Evolutionary conservation across 2,797 vertebrate species (phyloP), one percentile per base, ranked within the genome.

Genomic region (Trichosurus vulpecula): DNA sequence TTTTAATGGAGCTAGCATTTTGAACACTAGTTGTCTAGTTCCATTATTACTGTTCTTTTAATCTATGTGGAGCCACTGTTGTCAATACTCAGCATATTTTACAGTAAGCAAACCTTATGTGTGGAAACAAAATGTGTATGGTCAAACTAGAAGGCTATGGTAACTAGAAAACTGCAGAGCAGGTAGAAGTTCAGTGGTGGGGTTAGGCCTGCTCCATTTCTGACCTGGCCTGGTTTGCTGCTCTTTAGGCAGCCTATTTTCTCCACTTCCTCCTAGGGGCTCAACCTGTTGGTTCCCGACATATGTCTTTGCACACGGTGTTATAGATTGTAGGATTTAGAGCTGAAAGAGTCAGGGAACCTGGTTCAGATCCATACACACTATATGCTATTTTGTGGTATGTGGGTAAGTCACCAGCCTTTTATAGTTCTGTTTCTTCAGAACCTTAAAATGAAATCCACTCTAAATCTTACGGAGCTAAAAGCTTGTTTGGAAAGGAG

Each of bases 111-210:
- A 87, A 97, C 81, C 90, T 92, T 91, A 56, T 93, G 97, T 98
- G 94, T 96, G 97, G 96, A 97, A 97, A 96, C 93, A 93, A 96
- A 54, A 35, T 2, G 12, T 29, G 54, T 90, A 93, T 96, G 94
- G 90, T 58, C 96, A 97, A 94, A 53, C 53, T 97, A 58, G 91
- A 92, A 94, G 87, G 97, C 94, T 90, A 95, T 74, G 52, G 51
- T 95, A 89, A 96, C 92, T 96, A 95, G 94, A 96, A 97, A 97
- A 97, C 93, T 90, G 56, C 96, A 97, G 96, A 97, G 93, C 57
- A 94, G 91, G 54, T 90, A 92, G 96, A 55, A 56, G 54, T 6
- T 74, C 16, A 51, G 9, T 90, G 89, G 53, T n/a, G 14, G 52
- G 54, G 81, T 56, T 54, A 97, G 57, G 89, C 52, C 55, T 19